Evolutionary conservation across 2,797 vertebrate species (phyloP), one percentile per base, ranked within the genome.

Genomic region (Oophaga sylvatica): DNA sequence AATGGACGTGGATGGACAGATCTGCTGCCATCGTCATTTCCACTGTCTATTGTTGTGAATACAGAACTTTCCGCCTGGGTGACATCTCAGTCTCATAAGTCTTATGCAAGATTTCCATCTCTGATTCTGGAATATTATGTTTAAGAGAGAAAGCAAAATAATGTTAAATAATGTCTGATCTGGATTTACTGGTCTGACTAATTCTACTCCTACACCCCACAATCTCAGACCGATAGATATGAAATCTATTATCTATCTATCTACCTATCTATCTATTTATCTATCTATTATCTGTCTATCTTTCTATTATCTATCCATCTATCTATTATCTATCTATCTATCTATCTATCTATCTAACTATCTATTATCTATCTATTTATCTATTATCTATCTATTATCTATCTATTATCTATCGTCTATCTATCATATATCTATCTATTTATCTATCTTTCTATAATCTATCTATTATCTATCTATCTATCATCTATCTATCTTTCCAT

Each of bases 391-490:
- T 41, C 17, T 41, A 17, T 0, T 26, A 71, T 71, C 70, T 71
- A 71, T 41, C 35, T 41, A 73, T 45, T 15, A 67, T 67, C 11
- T 15, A 67, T 67, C 5, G 45, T 73, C 70, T 45, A 2, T 5
- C 62, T 73, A 75, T 75, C 71, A 26, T 26, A 26, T 75, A 45
- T 73, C 17, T 73, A 73, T 73, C 31, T 81, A 81, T 81, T 26
- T 81, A 81, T 81, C 57, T 81, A 80, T 26, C 15, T 63, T 35
- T 81, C 57, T 81, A 81, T 81, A 26, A 26, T 26, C 57, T 65
- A 80, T 60, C 56, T 80, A 80, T 81, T 26, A 45, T 53, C 6
- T 45, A 75, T 73, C 70, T 73, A n/a, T n/a, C n/a, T n/a, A n/a
- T n/a, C n/a, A n/a, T n/a, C n/a, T n/a, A n/a, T n/a, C n/a, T n/a